Base-by-base conservation (phyloP, 2,113 vertebrate genomes). In the Pristiophorus japonicus region DNA sequence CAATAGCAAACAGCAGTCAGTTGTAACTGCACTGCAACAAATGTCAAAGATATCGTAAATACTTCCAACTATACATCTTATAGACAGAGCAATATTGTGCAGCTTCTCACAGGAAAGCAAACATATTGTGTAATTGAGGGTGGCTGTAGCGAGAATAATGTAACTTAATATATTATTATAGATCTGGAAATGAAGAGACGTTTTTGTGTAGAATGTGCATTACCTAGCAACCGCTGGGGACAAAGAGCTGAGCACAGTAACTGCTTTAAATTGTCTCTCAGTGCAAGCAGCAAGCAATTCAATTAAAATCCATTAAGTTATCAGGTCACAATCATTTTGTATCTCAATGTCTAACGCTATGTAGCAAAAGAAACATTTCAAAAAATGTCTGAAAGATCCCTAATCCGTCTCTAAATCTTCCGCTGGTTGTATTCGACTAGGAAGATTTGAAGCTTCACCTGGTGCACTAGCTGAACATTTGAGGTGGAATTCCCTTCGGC, bases 151-250 rank as follows among this genome's bases (percentile, higher is more conserved):
- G 96, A 97, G 96, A 96, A 96, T 66, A 94, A 96, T 96, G 84
- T 96, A 96, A 96, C 96, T 96, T 96, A 97, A 96, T 93, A 62
- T 95, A 95, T 62, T 12, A 96, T 97, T 96, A 96, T 96, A 96
- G 96, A 97, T 97, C 96, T 96, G 95, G 84, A 96, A 96, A 96
- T 85, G 66, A 95, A 96, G 96, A 85, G 96, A 96, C 95, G 95
- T 85, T 96, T 97, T 97, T 97, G 96, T 97, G 96, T 95, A 95
- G 92, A 96, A 96, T 94, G 42, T 81, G 96, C n/a, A 97, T 97
- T 96, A 96, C 95, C 96, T 97, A 96, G 96, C 96, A 97, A 96
- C 96, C 95, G 95, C 45, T 90, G 85, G 95, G 47, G 96, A 96
- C 96, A 97, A 96, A 94, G 51, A 95, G 85, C 88, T 22, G 87